Base-by-base conservation (phyloP, 2,113 vertebrate species). In the Propithecus coquereli region DNA sequence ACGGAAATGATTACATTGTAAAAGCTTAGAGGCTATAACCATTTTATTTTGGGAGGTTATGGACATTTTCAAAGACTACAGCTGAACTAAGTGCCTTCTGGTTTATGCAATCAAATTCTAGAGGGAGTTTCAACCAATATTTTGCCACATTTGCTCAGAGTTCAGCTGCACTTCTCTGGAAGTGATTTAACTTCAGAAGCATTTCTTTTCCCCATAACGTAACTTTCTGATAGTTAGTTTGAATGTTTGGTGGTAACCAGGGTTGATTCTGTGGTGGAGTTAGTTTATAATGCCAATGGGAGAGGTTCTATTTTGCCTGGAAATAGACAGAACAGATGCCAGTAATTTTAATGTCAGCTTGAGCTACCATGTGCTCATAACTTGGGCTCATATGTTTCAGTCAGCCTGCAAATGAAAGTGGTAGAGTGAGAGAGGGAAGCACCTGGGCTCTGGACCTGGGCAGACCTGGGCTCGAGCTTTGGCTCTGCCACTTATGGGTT, bases 61-160 rank as follows among this genome's bases (percentile, higher is more conserved):
- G 65, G 47, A 81, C 81, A 52, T 73, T 90, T 95, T 96, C 85
- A 96, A 92, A 96, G 95, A 73, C 76, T 68, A 34, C 20, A 68
- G 88, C 54, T 9, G 8, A 91, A 86, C 18, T 50, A 68, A 84
- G 61, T 76, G 79, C 90, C 92, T 93, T 83, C 76, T 52, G 80
- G 87, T 45, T 96, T 76, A 77, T 65, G 74, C 63, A 70, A 25
- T 76, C 80, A 37, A 61, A 77, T 91, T 84, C 92, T 73, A 61
- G 95, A 52, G 59, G 86, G 65, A 83, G n/a, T 74, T 84, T 70
- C 65, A 79, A n/a, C 74, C 50, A 79, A 37, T 14, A 25, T 12
- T 43, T 73, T 59, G 85, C 91, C 74, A 61, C 30, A 25, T 40
- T 94, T 73, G 59, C 77, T 90, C n/a, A 22, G 45, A 68, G 66